Conservation (phyloP, 2,888 invertebrate genomes). For the Molanna angustata region DNA sequence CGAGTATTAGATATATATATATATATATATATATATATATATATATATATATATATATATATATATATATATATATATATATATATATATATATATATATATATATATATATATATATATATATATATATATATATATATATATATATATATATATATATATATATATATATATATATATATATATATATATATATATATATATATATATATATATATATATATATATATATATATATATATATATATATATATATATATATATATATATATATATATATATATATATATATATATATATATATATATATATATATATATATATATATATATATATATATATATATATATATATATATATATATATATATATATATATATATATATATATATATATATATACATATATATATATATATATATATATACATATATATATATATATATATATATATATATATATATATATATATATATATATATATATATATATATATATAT, state of each 20-base stretch:
- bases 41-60: neutral
- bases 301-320: conserved; percentile 6
- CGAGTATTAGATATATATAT: no score
- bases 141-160: neutral
- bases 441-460: conserved; percentile 6
- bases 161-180: neutral
- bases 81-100: neutral
- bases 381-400: conserved; percentile 6
- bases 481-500: conserved; percentile 5
- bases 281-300: conserved; percentile 3
- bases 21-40: neutral
- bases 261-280: neutral
- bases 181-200: neutral
- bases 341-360: conserved; percentile 7
- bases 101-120: neutral
- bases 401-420: conserved; percentile 6
- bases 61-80: neutral
- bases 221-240: neutral
- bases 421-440: conserved; percentile 6
- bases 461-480: conserved; percentile 7
- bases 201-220: neutral
- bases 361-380: conserved; percentile 7
- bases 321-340: conserved; percentile 5
- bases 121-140: neutral
- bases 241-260: neutral